Conservation (phyloP, 2,113 vertebrate genomes). For the Tautogolabrus adspersus region DNA sequence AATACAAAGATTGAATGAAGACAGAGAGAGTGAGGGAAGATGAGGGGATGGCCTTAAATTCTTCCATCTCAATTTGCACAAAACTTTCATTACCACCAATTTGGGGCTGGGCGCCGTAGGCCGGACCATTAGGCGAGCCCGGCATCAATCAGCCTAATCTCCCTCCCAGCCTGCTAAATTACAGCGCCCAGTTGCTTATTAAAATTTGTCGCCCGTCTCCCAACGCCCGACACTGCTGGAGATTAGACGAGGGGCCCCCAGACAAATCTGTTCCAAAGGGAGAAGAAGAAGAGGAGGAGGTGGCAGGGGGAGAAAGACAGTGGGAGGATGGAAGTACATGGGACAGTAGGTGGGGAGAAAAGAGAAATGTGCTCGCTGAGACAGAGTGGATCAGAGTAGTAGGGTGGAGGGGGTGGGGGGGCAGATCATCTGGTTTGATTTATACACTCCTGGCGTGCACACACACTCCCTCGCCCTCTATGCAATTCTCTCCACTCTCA, state of each 20-base stretch:
- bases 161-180: constrained; percentile 82
- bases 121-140: constrained; percentile 82
- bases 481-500: constrained; percentile 6
- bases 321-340: constrained; percentile 53
- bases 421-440: constrained; percentile 78
- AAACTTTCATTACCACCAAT: constrained; percentile 88
- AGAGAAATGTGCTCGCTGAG: constrained; percentile 56
- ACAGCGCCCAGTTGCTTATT: constrained; percentile 81
- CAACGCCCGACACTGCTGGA: constrained; percentile 73
- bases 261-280: constrained; percentile 77
- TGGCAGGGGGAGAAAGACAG: neutral
- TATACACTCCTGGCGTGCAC: constrained; percentile 65
- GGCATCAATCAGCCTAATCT: constrained; percentile 86
- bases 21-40: constrained; percentile 57
- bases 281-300: constrained; percentile 11
- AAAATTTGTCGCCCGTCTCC: constrained; percentile 82
- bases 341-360: constrained; percentile 47
- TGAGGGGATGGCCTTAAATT: constrained; percentile 66
- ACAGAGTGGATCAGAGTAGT: constrained; percentile 55
- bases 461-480: constrained; percentile 14
- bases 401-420: constrained; percentile 2
- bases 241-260: constrained; percentile 73
- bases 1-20: constrained; percentile 59
- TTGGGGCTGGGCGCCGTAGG: constrained; percentile 78
- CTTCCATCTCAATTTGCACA: constrained; percentile 85